Evolutionary conservation across 2,888 invertebrate genomes (phyloP).

Genomic region (Drosophila macrospina): DNA sequence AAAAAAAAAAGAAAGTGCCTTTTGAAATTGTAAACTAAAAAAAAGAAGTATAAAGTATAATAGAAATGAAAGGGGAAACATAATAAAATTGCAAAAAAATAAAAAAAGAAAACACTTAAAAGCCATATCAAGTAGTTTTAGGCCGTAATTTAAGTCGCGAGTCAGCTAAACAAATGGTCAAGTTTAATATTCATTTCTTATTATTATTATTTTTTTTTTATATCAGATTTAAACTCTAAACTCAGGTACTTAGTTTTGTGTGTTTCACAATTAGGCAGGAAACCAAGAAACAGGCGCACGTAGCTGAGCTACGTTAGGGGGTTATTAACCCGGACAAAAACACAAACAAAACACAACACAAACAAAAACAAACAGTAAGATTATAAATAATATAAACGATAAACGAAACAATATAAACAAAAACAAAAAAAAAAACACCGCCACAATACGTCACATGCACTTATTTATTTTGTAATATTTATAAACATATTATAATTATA

Average conservation of each 20-base stretch:
- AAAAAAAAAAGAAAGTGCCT: constrained; percentile 56
- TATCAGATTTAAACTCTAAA: constrained; percentile 70
- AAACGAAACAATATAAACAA: constrained; percentile 7
- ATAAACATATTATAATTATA: constrained; percentile 54
- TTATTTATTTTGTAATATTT: constrained; percentile 75
- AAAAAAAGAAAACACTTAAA: no score
- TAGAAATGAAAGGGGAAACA: constrained; percentile 21
- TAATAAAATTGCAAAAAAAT: constrained; percentile 32
- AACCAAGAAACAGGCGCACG: constrained; percentile 38
- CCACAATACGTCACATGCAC: constrained; percentile 80
- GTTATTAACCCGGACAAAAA: not conserved
- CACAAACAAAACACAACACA: not conserved
- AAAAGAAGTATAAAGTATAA: constrained; percentile 22
- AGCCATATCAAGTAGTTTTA: constrained; percentile 73
- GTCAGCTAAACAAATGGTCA: constrained; percentile 51
- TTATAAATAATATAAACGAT: constrained; percentile 5
- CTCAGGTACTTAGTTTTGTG: constrained; percentile 85
- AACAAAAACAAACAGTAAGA: not conserved
- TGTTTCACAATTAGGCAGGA: constrained; percentile 68
- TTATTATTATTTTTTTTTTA: constrained; percentile 19
- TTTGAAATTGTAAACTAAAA: constrained; percentile 37
- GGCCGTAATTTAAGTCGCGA: constrained; percentile 50
- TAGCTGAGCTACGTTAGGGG: constrained; percentile 60
- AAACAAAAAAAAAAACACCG: constrained; percentile 58
- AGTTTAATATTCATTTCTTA: constrained; percentile 22